These are phyloP conservation scores for Drosophila mauritiana DNA, from an alignment of 1,140 invertebrate species.

Conservation along the genomic window DNA sequence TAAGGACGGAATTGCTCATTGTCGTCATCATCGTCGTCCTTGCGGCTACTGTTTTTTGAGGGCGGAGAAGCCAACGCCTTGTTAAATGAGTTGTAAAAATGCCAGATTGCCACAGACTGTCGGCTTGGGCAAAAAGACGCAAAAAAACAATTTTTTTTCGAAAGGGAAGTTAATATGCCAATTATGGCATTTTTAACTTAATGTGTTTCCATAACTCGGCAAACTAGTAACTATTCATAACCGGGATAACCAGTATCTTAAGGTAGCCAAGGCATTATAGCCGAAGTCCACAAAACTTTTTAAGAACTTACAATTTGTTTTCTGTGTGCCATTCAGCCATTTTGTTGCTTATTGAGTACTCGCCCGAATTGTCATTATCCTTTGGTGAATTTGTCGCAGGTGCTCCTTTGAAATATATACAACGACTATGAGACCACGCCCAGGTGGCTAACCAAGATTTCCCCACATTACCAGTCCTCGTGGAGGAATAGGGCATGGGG, in stretches of 20 bases:
- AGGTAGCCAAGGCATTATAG: no score
- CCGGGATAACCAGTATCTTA: no score
- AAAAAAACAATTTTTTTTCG: not conserved
- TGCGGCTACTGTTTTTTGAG: conserved; percentile 38
- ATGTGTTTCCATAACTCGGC: no score
- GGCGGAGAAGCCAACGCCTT: conserved; percentile 35
- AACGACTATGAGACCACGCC: conserved; percentile 1
- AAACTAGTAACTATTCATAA: no score
- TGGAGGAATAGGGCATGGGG: not conserved
- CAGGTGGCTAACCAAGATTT: conserved; percentile 31
- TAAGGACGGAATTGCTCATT: conserved; percentile 14
- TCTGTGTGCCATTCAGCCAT: no score
- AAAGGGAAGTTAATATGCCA: not conserved
- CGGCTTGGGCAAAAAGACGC: not conserved
- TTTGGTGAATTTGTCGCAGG: not conserved
- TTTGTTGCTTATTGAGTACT: not conserved
- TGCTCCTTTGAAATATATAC: not conserved
- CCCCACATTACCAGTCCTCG: not conserved
- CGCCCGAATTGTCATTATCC: conserved; percentile 20
- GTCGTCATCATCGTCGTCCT: conserved; percentile 40
- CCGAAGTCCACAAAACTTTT: no score
- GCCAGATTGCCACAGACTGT: conserved; percentile 47
- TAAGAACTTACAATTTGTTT: no score
- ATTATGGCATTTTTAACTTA: no score
- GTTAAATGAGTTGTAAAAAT: conserved; percentile 81